These are phyloP conservation scores for Yasuhikotakia modesta DNA, from an alignment of 2,797 vertebrate species.

Conservation along the genomic window DNA sequence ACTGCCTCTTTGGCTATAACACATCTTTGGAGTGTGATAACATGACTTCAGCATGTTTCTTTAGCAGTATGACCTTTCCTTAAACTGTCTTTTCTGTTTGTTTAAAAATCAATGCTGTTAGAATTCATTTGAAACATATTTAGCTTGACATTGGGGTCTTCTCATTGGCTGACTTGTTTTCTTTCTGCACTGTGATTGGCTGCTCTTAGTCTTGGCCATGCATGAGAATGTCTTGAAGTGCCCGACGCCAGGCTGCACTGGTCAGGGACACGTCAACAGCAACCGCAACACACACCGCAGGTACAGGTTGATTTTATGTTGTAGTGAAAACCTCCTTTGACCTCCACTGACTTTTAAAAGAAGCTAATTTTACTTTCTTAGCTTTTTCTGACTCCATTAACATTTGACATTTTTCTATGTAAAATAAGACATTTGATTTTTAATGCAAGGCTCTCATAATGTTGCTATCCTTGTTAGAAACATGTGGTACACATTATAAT, in stretches of 20 bases:
- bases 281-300: slow-evolving; percentile 98
- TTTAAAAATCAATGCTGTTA: background rate
- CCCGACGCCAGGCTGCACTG: slow-evolving; percentile 95
- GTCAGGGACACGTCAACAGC: slow-evolving; percentile 98
- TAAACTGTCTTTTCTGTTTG: background rate
- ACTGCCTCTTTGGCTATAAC: background rate
- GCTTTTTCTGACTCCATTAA: too few relatives aligned
- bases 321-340: too few relatives aligned
- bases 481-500: background rate
- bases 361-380: too few relatives aligned
- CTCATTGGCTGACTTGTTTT: background rate
- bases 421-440: background rate
- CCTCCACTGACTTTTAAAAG: too few relatives aligned
- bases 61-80: background rate
- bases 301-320: slow-evolving; percentile 68
- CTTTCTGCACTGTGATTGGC: slow-evolving; percentile 17
- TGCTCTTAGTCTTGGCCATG: slow-evolving; percentile 90
- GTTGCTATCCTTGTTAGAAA: background rate
- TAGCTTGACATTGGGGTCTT: background rate
- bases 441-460: background rate
- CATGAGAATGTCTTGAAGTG: slow-evolving; percentile 98
- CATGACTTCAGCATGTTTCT: background rate
- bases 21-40: slow-evolving; percentile 1
- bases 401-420: background rate
- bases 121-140: background rate